Base-by-base conservation (phyloP, 2,888 invertebrate genomes). In the Campoplex nolae region DNA sequence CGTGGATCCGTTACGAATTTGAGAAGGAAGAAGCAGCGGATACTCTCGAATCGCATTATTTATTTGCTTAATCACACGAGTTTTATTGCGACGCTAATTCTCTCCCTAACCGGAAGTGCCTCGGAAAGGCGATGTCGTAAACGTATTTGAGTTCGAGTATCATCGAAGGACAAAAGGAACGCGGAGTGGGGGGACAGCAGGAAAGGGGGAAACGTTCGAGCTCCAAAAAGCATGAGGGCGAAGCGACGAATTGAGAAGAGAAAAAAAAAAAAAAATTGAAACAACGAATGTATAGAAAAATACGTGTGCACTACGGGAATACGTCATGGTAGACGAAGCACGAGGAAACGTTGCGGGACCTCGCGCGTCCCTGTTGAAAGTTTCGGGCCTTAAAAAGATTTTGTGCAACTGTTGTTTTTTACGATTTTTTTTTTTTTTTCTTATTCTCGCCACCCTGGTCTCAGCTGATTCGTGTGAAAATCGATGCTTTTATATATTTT, bases 251-350 rank as follows among this genome's bases (percentile, higher is more conserved):
- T 32, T 32, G 58, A 62, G 58, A 28, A 32, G 0, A 58, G 7
- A 23, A 18, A 23, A 18, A 28, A 23, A 18, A 23, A 18, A 28
- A 1, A 32, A 62, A 62, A 58, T 23, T 9, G 8, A 42, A 7
- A 58, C 3, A 28, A 58, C 23, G 9, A 58, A 28, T 28, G 58
- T 51, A 18, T 38, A 38, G 3, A 6, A 38, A 13, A 11, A 58
- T 58, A 3, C 28, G 56, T 75, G 51, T 75, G 58, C 54, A 68
- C 75, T 71, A 83, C 75, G 83, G 13, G 13, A 32, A 86, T 83
- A 76, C 68, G 83, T 86, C 86, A 86, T 67, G 85, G 82, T 68
- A 70, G 78, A 38, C 74, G 73, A 54, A 73, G 48, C 77, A 56
- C 77, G 54, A 67, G 71, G 81, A 77, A 68, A 67, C 45, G 23